Conservation (phyloP, 2,113 vertebrate species). For the Cranoglanis bouderius region DNA sequence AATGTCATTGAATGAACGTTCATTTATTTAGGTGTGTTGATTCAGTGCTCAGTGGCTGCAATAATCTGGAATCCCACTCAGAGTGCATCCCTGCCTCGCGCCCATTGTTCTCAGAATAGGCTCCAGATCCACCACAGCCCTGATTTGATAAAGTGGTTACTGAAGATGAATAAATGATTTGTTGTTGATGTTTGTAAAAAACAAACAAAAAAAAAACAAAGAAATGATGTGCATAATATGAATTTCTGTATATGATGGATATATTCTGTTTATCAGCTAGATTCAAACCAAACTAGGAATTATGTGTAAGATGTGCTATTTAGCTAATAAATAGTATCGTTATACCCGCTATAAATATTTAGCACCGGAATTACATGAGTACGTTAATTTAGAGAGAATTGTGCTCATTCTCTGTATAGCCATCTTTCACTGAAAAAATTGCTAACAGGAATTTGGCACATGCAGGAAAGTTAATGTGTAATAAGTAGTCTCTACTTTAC, state of each 20-base stretch:
- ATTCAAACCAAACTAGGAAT: no score
- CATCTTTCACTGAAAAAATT: neutral
- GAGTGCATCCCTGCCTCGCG: neutral
- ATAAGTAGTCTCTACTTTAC: neutral
- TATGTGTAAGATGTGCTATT: no score
- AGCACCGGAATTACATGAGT: neutral
- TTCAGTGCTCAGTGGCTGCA: neutral
- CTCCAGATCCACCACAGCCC: neutral
- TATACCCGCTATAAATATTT: no score
- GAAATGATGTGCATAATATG: no score
- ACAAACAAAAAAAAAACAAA: no score
- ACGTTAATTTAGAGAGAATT: neutral
- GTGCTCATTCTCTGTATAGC: neutral
- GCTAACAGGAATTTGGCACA: neutral
- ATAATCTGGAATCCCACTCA: neutral
- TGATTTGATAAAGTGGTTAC: neutral
- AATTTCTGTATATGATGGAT: no score
- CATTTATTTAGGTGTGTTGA: neutral
- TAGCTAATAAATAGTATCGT: no score
- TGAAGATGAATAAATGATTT: neutral
- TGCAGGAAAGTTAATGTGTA: neutral
- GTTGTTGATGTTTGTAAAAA: neutral
- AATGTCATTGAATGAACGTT: neutral
- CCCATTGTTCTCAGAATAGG: neutral
- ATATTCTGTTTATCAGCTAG: no score